phyloP scores from a whole-genome alignment of 2,797 vertebrate species.

The Bufotes viridis region DNA sequence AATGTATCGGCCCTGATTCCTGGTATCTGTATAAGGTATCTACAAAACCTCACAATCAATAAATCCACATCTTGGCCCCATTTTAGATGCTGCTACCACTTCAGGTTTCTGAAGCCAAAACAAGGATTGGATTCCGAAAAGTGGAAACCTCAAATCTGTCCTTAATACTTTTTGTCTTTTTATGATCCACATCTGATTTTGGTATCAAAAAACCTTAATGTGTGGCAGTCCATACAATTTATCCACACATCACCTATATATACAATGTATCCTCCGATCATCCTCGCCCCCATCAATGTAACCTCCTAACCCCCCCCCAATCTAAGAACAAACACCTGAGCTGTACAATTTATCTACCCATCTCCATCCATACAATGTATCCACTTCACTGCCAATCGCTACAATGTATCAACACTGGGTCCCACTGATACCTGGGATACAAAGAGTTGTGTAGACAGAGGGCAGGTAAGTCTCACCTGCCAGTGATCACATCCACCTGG shows the following conservation, averaged over 20 bases:
- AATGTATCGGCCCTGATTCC: background rate
- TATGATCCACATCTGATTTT: too few relatives aligned
- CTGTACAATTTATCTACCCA: background rate
- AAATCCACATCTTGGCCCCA: too few relatives aligned
- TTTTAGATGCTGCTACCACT: too few relatives aligned
- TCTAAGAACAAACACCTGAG: background rate
- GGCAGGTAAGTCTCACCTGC: background rate
- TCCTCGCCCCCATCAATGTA: background rate
- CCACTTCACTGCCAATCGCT: too few relatives aligned
- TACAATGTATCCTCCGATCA: background rate
- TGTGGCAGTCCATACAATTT: background rate
- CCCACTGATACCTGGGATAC: background rate
- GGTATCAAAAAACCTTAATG: too few relatives aligned
- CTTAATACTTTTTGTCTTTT: too few relatives aligned
- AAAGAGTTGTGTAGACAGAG: background rate
- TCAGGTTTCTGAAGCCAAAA: too few relatives aligned
- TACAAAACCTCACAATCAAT: too few relatives aligned
- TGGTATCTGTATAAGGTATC: background rate
- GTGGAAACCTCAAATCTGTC: too few relatives aligned
- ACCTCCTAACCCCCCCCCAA: background rate
- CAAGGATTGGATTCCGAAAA: too few relatives aligned
- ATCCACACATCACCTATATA: background rate
- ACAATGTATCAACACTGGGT: constrained; percentile 1
- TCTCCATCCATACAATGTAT: background rate
- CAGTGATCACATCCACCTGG: background rate